These are phyloP conservation scores for Sepiola atlantica DNA, from an alignment of 2,888 invertebrate species.

Conservation along the genomic window DNA sequence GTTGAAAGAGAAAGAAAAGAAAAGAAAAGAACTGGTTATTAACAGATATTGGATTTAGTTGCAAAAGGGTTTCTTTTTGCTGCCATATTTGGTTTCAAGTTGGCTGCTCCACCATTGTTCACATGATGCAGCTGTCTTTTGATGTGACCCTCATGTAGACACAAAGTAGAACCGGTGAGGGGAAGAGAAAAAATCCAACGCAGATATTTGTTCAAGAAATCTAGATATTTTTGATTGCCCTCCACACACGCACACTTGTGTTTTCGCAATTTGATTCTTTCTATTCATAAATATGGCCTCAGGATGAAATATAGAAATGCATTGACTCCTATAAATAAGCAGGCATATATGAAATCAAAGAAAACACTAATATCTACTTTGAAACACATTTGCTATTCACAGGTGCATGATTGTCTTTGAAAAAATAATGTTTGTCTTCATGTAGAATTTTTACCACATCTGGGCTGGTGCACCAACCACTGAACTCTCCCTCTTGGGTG, in stretches of 20 bases:
- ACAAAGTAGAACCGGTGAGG: not conserved
- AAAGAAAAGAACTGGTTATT: not conserved
- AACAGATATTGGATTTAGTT: not conserved
- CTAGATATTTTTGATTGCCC: not conserved
- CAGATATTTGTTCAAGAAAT: not conserved
- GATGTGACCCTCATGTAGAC: not conserved
- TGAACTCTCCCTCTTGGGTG: too few species aligned
- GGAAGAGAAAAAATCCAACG: not conserved
- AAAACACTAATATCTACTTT: too few species aligned
- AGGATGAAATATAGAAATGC: not conserved
- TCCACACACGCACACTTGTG: not conserved
- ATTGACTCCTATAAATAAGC: not conserved
- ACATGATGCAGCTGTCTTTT: not conserved
- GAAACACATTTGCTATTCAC: too few species aligned
- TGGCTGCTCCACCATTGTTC: not conserved
- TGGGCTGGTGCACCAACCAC: too few species aligned
- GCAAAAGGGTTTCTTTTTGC: slow-evolving; percentile 20
- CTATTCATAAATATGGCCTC: not conserved
- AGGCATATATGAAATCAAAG: not conserved
- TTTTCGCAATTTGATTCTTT: not conserved
- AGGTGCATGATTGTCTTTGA: too few species aligned
- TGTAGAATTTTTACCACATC: too few species aligned
- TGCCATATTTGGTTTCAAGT: not conserved
- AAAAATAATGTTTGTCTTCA: too few species aligned
- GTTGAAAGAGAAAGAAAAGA: not conserved